Base-by-base conservation (phyloP, 2,113 vertebrate genomes). In the Piprites chloris region DNA sequence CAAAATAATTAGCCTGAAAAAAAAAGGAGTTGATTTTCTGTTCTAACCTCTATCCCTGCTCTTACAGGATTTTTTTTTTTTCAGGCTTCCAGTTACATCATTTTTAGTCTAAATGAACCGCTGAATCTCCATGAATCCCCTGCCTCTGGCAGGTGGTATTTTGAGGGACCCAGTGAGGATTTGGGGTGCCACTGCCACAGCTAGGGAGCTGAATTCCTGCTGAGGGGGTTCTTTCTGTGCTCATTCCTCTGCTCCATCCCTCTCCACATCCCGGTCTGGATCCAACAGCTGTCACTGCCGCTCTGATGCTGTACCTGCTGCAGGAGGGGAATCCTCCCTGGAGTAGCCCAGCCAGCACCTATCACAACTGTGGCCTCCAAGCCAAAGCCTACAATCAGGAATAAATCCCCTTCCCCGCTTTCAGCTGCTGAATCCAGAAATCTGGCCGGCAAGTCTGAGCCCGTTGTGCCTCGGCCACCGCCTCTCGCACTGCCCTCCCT, bases 401-500 rank as follows among this genome's bases (percentile, higher is more conserved):
- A 72, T 41, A 55, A 95, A 87, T 76, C 92, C 83, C 90, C 47
- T 76, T 82, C 89, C 76, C 49, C 35, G 76, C 71, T 89, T 33
- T 49, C 55, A 9, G 96, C 86, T 90, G 93, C 95, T 86, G 78
- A 78, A 80, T 83, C 39, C 58, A 94, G 94, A 72, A 91, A 79
- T 35, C 87, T 15, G 90, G 85, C 83, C 11, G 5, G 33, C 2
- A 56, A 49, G 83, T 89, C 80, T 47, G 4, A 39, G 66, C 41
- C 55, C 26, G 0, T 9, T 2, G 30, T 2, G 75, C 90, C 78
- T 94, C 68, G 30, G 77, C 56, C 77, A 11, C 88, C 44, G 46
- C 96, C 96, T 94, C 85, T 53, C 4, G 6, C 71, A 5, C 93
- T 44, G 44, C 47, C 27, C 61, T 95, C 75, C 66, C 67, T 63